phyloP scores from a whole-genome alignment of 2,888 invertebrate genomes.

The Aphodius sticticus region DNA sequence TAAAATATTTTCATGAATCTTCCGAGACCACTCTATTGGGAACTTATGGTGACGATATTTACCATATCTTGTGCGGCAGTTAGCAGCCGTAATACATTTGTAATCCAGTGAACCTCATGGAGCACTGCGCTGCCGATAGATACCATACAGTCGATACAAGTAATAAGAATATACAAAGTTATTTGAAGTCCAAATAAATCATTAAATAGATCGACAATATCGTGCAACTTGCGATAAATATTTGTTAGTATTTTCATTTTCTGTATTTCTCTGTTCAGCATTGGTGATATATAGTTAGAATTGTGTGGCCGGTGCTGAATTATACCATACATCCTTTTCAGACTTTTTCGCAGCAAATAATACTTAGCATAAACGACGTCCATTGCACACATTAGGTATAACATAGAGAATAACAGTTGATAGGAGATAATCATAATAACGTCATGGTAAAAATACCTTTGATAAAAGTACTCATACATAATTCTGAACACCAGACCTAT shows the following conservation, averaged over 20 bases:
- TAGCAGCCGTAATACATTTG: too few species aligned
- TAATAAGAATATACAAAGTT: background rate
- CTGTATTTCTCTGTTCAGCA: background rate
- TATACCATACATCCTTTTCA: background rate
- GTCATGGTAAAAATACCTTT: background rate
- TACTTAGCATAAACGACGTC: too few species aligned
- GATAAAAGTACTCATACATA: background rate
- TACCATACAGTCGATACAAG: background rate
- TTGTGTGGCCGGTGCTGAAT: background rate
- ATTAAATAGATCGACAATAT: background rate
- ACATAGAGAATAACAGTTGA: background rate
- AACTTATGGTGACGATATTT: too few species aligned
- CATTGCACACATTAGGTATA: too few species aligned
- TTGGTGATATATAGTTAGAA: background rate
- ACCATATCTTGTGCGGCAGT: too few species aligned
- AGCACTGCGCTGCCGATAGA: too few species aligned
- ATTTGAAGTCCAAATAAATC: background rate
- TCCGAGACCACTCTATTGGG: too few species aligned
- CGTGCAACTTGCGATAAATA: background rate
- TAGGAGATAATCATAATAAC: background rate
- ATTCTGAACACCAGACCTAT: background rate
- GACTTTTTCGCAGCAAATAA: background rate
- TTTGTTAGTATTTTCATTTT: background rate
- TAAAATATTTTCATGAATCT: too few species aligned
- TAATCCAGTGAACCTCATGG: too few species aligned